Evolutionary conservation across 2,888 invertebrate genomes (phyloP).

Genomic region (Rhodophaea formosa): DNA sequence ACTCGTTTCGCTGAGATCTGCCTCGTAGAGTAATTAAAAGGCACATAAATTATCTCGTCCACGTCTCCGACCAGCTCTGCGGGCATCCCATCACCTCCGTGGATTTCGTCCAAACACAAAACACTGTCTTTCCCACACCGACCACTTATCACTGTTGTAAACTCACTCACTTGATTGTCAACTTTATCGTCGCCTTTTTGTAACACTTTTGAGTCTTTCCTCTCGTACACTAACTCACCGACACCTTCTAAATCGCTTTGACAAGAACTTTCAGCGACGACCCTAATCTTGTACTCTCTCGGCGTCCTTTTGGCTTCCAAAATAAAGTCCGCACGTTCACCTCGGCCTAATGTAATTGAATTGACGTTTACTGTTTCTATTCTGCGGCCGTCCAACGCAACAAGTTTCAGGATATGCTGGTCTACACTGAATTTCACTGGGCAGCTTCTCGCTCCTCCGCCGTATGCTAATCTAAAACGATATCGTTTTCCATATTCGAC

Average conservation of each 20-base stretch:
- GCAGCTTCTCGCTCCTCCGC: conserved; percentile 85
- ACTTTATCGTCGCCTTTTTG: conserved; percentile 53
- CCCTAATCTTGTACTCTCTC: conserved; percentile 83
- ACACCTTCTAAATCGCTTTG: conserved; percentile 73
- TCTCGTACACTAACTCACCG: conserved; percentile 75
- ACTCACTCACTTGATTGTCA: conserved; percentile 47
- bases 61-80: conserved; percentile 66
- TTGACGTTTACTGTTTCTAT: conserved; percentile 80
- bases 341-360: conserved; percentile 83
- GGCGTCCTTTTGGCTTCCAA: conserved; percentile 81
- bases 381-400: conserved; percentile 86
- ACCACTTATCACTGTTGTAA: conserved; percentile 68
- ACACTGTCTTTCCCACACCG: conserved; percentile 67
- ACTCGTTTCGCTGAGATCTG: conserved; percentile 70
- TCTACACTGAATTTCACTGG: conserved; percentile 85
- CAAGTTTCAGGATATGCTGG: conserved; percentile 83
- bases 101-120: conserved; percentile 82
- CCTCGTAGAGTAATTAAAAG: conserved; percentile 83
- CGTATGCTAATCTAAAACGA: conserved; percentile 84
- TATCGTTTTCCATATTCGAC: conserved; percentile 83
- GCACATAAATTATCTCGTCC: conserved; percentile 83
- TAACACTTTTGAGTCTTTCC: conserved; percentile 48
- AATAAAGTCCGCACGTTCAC: conserved; percentile 89
- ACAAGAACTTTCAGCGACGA: conserved; percentile 73
- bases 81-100: conserved; percentile 76